phyloP scores from a whole-genome alignment of 2,888 invertebrate genomes.

The Rhingia campestris region DNA sequence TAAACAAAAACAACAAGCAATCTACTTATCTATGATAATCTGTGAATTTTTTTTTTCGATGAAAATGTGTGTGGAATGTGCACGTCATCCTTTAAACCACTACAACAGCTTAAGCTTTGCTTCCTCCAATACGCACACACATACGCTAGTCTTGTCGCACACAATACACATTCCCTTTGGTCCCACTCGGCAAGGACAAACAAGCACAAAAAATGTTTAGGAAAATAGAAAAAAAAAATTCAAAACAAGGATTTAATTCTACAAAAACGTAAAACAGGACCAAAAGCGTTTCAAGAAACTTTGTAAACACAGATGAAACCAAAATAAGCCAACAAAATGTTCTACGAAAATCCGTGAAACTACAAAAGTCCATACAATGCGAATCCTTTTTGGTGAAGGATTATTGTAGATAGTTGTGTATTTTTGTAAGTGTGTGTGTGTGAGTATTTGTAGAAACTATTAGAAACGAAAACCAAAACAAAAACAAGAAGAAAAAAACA shows the following conservation, averaged over 20 bases:
- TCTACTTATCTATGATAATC: conserved; percentile 39
- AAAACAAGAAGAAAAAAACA: conserved; percentile 16
- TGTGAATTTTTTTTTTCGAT: conserved; percentile 17
- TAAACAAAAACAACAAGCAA: conserved; percentile 64
- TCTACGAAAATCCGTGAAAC: conserved; percentile 41
- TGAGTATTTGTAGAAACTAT: background rate
- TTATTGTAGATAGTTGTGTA: conserved; percentile 13
- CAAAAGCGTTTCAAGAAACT: conserved; percentile 35
- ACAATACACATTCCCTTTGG: background rate
- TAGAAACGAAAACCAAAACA: conserved; percentile 32
- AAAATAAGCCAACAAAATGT: conserved; percentile 25
- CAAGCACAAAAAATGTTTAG: background rate
- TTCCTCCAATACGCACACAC: conserved; percentile 18
- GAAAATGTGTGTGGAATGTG: conserved; percentile 32
- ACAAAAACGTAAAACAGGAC: conserved; percentile 25
- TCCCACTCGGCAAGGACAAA: background rate
- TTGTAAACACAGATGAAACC: conserved; percentile 25
- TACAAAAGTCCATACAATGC: conserved; percentile 12
- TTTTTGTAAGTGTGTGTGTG: background rate
- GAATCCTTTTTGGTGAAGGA: background rate
- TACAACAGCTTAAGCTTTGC: background rate
- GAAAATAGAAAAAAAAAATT: background rate
- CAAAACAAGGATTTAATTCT: conserved; percentile 17
- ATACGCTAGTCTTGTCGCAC: conserved; percentile 12
- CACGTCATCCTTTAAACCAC: conserved; percentile 23